Evolutionary conservation across 2,797 vertebrate genomes (phyloP), one percentile per base, ranked within the genome.

Genomic region (Acipenser oxyrinchus): DNA sequence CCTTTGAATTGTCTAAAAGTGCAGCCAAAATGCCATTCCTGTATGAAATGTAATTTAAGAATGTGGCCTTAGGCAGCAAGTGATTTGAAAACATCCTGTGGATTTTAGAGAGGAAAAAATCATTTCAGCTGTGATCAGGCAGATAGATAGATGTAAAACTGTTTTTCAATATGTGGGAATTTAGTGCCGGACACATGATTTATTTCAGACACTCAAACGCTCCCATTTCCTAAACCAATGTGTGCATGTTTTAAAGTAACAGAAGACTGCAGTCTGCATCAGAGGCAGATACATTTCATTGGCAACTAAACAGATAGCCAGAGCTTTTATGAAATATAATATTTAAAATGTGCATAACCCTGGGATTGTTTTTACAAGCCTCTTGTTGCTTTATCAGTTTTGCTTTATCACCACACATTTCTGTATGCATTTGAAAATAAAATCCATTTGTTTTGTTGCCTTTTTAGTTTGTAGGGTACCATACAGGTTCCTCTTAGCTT

Each of bases 221-320:
- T 18, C 68, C 37, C 15, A 62, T 61, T 15, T 53, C 64, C 66
- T 63, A 70, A 68, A 68, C 60, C 61, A 66, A 72, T 15, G 8
- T 51, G 15, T 55, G 15, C 53, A 51, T 67, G 66, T 55, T 48
- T 57, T 18, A 51, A 52, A 66, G 52, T 70, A 66, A 59, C 53
- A 18, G 52, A 50, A 37, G 58, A n/a, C 61, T 51, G 51, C 18
- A 66, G 62, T 10, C 53, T 62, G 61, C 48, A 13, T 48, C 23
- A 68, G 48, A 66, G 59, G 37, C 60, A 6, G 52, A 3, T 64
- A 50, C 48, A 65, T 62, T 69, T 69, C 10, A 15, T 51, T 66
- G 51, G 59, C 55, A 53, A 52, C 59, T 60, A 48, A 37, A 37
- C 23, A 37, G 23, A 37, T 4, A 37, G 23, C 23, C 23, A 2